Conservation (phyloP, 2,888 invertebrate genomes). For the Polymixis lichenea region DNA sequence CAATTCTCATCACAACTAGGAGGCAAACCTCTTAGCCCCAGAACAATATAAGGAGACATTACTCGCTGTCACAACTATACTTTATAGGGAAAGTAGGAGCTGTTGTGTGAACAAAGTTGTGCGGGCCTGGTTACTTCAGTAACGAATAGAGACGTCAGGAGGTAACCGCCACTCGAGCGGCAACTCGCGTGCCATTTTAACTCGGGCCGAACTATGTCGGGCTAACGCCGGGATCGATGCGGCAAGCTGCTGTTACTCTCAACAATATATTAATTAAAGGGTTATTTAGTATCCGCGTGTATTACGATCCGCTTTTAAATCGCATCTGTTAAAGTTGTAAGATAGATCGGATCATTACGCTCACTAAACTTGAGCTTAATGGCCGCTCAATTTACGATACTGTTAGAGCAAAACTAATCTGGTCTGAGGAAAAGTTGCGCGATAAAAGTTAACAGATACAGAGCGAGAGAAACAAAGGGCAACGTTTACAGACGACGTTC, state of each 20-base stretch:
- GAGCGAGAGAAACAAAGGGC: slow-evolving; percentile 78
- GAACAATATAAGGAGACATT: slow-evolving; percentile 90
- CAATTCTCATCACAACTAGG: slow-evolving; percentile 87
- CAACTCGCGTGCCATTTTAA: slow-evolving; percentile 85
- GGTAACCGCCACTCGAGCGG: slow-evolving; percentile 84
- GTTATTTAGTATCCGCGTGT: slow-evolving; percentile 62
- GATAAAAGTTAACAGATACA: slow-evolving; percentile 79
- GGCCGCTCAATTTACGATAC: slow-evolving; percentile 80
- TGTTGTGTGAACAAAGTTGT: slow-evolving; percentile 87
- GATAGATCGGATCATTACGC: slow-evolving; percentile 77
- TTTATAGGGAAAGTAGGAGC: slow-evolving; percentile 88
- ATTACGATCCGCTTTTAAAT: slow-evolving; percentile 67
- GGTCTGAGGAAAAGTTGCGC: slow-evolving; percentile 79
- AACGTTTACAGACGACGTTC: slow-evolving; percentile 78
- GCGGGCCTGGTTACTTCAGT: slow-evolving; percentile 84
- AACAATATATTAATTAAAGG: slow-evolving; percentile 71
- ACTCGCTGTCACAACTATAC: slow-evolving; percentile 90
- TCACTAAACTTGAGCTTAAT: slow-evolving; percentile 74
- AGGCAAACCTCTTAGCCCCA: slow-evolving; percentile 89
- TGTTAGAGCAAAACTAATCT: slow-evolving; percentile 83
- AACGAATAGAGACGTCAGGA: slow-evolving; percentile 89
- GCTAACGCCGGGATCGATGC: slow-evolving; percentile 74
- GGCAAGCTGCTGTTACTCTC: slow-evolving; percentile 65
- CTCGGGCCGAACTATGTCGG: slow-evolving; percentile 80
- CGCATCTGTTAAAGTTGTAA: slow-evolving; percentile 69